Evolutionary conservation across 2,113 vertebrate genomes (phyloP), one percentile per base, ranked within the genome.

Genomic region (Mesembrinibis cayennensis): DNA sequence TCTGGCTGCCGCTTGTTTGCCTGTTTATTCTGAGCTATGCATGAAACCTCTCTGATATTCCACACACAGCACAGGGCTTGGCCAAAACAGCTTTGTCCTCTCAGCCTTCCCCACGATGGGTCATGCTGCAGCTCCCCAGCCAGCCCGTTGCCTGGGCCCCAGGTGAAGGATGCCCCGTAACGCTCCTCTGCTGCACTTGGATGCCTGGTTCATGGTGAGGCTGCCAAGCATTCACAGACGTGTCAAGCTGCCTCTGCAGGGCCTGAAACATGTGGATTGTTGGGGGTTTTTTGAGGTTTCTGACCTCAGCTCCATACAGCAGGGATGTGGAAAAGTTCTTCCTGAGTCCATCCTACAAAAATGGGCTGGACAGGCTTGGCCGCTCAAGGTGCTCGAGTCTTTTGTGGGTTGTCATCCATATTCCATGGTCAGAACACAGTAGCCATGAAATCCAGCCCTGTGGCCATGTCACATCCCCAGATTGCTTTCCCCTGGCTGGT

Each of bases 11-110:
- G 1, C 32, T 77, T 82, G 56, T 95, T 95, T 91, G 93, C 53
- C 81, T 92, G 66, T 85, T 93, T 92, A 42, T 82, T 72, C 49
- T 72, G 87, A 87, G 58, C 87, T 82, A 25, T 12, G 50, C 49
- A 16, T 30, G 73, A 87, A 78, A 76, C 30, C 49, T 12, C 40
- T 72, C 78, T 62, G 93, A 72, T 26, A 38, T 30, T 82, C 29
- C 65, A 66, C 58, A 61, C 1, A 1, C 47, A 67, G 59, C 73
- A 34, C 0, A 52, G 6, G 50, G 34, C 71, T 83, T 71, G 63
- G 56, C 29, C 76, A 82, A 72, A 87, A 10, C 40, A 89, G 66
- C 70, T 91, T 82, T 78, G 72, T 88, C 50, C 85, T 77, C 58
- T 50, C 69, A 56, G 49, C 27, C 30, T 61, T 61, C 34, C 49